Base-by-base conservation (phyloP, 2,797 vertebrate species). In the Crypturellus tataupa region DNA sequence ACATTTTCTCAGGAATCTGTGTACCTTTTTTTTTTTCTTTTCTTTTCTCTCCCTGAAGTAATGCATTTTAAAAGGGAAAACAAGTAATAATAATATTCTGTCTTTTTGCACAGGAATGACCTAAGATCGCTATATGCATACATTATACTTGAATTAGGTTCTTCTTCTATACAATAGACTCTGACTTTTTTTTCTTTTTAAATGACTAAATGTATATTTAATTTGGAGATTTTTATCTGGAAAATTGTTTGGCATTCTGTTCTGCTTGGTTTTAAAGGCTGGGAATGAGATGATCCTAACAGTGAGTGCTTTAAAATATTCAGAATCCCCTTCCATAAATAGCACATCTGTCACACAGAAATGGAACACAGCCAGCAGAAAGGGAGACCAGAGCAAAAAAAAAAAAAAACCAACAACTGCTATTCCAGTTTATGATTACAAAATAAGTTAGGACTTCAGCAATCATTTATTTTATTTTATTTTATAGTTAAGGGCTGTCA, bases 251-350 rank as follows among this genome's bases (percentile, higher is more conserved):
- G 63, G 77, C 81, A 67, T 89, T 94, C 92, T 90, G 60, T 80
- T 82, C 73, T 25, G 10, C 58, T 89, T 58, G 69, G 56, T 80
- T 96, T 92, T 78, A 94, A 95, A 93, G 82, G 55, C 93, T 94
- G 82, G 65, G 93, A 89, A 94, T 94, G 73, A 96, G 80, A 95
- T 72, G 81, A 92, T 95, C 87, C 83, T 85, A 91, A 85, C 77
- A 95, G 85, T 65, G 75, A 84, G 91, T 88, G 94, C 90, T 97
- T 98, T 97, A 96, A 96, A 95, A 96, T 94, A 95, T 87, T 91
- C 85, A 68, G 92, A 93, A 96, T 95, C 94, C 92, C 95, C 95
- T 97, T 95, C 97, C 94, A 95, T 90, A 95, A 94, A 96, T 95
- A 97, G 95, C 94, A 96, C 95, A 95, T 96, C 96, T 96, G 94